These are phyloP conservation scores for Triplophysa yarkandensis DNA, from an alignment of 2,797 vertebrate species.

Conservation along the genomic window DNA sequence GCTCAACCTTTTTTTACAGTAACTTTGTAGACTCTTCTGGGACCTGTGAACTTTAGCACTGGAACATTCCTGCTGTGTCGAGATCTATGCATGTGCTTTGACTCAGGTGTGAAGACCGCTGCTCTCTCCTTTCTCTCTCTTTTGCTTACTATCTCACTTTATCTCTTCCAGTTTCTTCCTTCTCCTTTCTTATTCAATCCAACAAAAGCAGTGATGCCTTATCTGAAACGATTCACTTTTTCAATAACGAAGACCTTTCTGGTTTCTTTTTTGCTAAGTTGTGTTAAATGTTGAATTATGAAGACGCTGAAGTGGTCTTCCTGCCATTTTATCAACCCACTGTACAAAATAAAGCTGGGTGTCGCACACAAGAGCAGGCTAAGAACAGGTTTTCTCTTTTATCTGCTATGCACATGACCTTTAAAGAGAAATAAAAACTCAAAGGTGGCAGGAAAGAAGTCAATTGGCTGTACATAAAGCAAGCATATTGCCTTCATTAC, in stretches of 20 bases:
- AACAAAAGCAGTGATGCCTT: constrained; percentile 93
- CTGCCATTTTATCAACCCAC: constrained; percentile 71
- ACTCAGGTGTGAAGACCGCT: constrained; percentile 83
- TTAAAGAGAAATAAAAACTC: constrained; percentile 51
- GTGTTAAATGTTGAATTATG: constrained; percentile 70
- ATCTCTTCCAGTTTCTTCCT: neutral
- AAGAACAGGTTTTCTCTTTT: constrained; percentile 75
- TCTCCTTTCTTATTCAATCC: constrained; percentile 64
- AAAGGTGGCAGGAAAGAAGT: constrained; percentile 69
- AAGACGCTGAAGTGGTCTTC: constrained; percentile 62
- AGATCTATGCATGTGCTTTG: constrained; percentile 82
- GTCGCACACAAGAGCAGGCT: constrained; percentile 66
- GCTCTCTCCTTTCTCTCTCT: constrained; percentile 70
- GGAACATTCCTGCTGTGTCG: constrained; percentile 67
- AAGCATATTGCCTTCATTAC: constrained; percentile 95
- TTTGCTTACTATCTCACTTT: neutral
- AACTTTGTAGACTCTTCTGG: constrained; percentile 41
- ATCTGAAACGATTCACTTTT: constrained; percentile 85
- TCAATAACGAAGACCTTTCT: constrained; percentile 49
- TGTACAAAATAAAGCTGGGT: constrained; percentile 74
- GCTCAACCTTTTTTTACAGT: constrained; percentile 22
- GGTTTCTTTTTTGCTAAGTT: constrained; percentile 65
- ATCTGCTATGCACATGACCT: constrained; percentile 90
- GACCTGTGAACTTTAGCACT: constrained; percentile 55
- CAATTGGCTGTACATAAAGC: constrained; percentile 90